Base-by-base conservation (phyloP, 2,888 invertebrate species). In the Stenichneumon culpator region DNA sequence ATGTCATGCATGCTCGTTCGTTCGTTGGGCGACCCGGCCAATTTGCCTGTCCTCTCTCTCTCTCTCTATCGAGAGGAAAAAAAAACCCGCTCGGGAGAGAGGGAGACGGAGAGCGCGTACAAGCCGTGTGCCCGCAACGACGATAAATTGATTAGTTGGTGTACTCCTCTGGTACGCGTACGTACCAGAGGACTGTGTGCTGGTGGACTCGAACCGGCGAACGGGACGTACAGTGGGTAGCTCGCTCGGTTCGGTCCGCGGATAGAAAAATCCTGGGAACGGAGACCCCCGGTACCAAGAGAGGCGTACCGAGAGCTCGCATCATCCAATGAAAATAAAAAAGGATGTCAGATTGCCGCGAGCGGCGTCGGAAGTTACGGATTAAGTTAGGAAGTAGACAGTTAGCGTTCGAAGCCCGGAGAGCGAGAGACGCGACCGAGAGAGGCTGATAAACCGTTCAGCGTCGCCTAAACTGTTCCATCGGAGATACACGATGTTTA, bases 381-480 rank as follows among this genome's bases (percentile, higher is more conserved):
- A 93, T 94, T 94, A 93, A 94, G 93, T 94, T 93, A 93, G 94
- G 93, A 94, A 94, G 93, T 93, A 91, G 94, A 93, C 93, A 92
- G 93, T 94, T 94, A 94, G 93, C 90, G 92, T 92, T 7, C 90
- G 79, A 87, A 86, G 85, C 84, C 90, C 39, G 87, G 88, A 87
- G 89, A 87, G 81, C 86, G 82, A 86, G 86, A 82, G 87, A 83
- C 50, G 11, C 19, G 86, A 82, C 81, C 82, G 89, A 89, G 89
- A 88, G 89, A 88, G 86, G 86, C 86, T 89, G 87, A 87, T 70
- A 84, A 82, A 74, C 57, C 78, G 68, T 75, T 79, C 73, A 70
- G 79, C 80, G 73, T 83, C 79, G 83, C 54, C 74, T 82, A 67
- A 81, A 75, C 73, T 50, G 32, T 77, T 60, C n/a, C 60, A 81